Percentiles rank a stretch among this genome's conserved stretches.
These are phyloP conservation scores for Sebastes taczanowskii DNA, from an alignment of 2,797 vertebrate species.

Conservation along the genomic window DNA sequence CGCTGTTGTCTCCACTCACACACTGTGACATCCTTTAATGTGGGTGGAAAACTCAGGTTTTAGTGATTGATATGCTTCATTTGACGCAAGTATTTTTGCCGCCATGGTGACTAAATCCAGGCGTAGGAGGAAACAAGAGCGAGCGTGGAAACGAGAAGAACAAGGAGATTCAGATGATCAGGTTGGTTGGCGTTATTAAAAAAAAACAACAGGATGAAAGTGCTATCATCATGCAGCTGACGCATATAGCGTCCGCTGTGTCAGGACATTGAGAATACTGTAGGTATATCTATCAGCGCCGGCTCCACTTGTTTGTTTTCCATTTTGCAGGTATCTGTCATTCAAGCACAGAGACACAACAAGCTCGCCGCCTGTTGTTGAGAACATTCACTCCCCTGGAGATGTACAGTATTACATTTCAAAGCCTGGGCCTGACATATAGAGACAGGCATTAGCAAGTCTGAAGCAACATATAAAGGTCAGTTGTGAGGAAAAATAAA, in stretches of 20 bases:
- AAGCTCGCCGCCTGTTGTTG: slow-evolving; percentile 29
- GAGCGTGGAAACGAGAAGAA: slow-evolving; percentile 54
- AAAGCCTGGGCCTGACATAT: slow-evolving; percentile 60
- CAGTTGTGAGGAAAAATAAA: slow-evolving; percentile 15
- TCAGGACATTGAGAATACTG: slow-evolving; percentile 3
- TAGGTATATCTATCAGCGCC: slow-evolving; percentile 40
- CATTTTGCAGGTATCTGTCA: slow-evolving; percentile 61
- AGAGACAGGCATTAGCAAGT: slow-evolving; percentile 66
- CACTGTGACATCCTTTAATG: slow-evolving; percentile 66
- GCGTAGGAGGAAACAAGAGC: slow-evolving; percentile 57
- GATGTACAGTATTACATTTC: slow-evolving; percentile 68
- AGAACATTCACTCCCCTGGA: slow-evolving; percentile 48
- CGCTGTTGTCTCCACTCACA: slow-evolving; percentile 58
- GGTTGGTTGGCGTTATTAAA: slow-evolving; percentile 30
- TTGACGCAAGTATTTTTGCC: slow-evolving; percentile 63
- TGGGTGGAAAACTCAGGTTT: slow-evolving; percentile 46
- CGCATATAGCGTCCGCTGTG: neutral
- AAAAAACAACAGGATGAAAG: slow-evolving; percentile 19
- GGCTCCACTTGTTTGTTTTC: slow-evolving; percentile 63
- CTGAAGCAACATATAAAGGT: slow-evolving; percentile 32
- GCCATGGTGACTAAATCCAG: slow-evolving; percentile 69
- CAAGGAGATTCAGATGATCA: slow-evolving; percentile 53
- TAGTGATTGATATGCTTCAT: slow-evolving; percentile 53
- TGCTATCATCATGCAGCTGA: slow-evolving; percentile 5
- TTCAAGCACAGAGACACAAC: slow-evolving; percentile 58